A percentile compares a stretch with the other conserved stretches of the same genome.
Evolutionary conservation across 1,140 invertebrate species (phyloP).

Genomic region (Sminthurinus signatus): DNA sequence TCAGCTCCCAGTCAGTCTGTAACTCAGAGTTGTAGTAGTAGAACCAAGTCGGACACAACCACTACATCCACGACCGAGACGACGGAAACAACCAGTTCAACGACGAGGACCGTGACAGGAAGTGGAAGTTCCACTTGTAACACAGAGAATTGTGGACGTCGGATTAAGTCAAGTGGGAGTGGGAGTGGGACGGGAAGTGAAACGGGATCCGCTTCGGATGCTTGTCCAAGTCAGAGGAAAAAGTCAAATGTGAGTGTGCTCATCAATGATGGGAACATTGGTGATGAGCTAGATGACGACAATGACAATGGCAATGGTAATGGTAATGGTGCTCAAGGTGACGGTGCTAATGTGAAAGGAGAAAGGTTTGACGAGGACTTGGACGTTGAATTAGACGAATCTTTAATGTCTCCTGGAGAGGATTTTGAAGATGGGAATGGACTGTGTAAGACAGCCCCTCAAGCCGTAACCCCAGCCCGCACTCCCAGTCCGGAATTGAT

Average conservation of each 20-base stretch:
- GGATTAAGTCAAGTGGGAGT: conserved; percentile 3
- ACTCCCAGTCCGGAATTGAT: conserved; percentile 47
- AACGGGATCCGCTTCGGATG: not conserved
- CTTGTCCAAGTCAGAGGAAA: conserved; percentile 5
- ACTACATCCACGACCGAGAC: conserved; percentile 23
- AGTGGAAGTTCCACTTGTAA: conserved; percentile 20
- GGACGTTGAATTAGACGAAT: no score
- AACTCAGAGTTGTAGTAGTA: conserved; percentile 16
- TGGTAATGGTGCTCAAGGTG: no score
- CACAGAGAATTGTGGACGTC: conserved; percentile 23
- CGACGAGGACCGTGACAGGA: conserved; percentile 15
- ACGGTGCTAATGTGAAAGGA: no score
- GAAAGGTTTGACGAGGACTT: no score
- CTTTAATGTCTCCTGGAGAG: conserved; percentile 18
- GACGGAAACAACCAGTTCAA: conserved; percentile 15
- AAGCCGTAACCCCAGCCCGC: conserved; percentile 42
- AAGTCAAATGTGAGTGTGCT: conserved; percentile 13
- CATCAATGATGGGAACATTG: conserved; percentile 24
- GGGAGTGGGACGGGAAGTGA: not conserved
- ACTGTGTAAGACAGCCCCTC: conserved; percentile 38
- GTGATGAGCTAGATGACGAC: conserved; percentile 8
- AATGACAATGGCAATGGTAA: no score
- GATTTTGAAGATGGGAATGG: no score
- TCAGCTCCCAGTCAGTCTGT: conserved; percentile 26
- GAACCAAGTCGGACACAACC: conserved; percentile 18